Conservation (phyloP, 1,140 invertebrate genomes). For the Sitophilus oryzae region DNA sequence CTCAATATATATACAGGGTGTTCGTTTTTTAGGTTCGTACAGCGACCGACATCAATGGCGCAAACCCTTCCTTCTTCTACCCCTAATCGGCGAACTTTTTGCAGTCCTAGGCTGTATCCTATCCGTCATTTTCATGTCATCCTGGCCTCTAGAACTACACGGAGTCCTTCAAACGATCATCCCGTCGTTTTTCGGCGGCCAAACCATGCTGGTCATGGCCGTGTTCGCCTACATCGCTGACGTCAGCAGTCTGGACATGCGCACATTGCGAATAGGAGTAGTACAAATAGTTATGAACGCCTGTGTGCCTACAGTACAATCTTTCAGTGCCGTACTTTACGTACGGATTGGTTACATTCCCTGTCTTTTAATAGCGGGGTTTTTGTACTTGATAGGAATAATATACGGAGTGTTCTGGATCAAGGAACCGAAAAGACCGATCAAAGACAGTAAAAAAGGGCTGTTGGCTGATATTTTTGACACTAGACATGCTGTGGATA, state of each 20-base stretch:
- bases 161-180: conserved; percentile 51
- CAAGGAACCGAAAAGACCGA: conserved; percentile 34
- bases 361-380: conserved; percentile 30
- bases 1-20: no score
- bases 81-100: conserved; percentile 54
- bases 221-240: conserved; percentile 56
- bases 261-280: conserved; percentile 51
- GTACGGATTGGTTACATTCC: conserved; percentile 34
- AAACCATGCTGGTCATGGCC: conserved; percentile 50
- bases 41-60: conserved; percentile 57
- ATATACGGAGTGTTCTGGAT: conserved; percentile 39
- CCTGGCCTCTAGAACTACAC: conserved; percentile 49
- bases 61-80: conserved; percentile 58
- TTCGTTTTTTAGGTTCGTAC: conserved; percentile 52
- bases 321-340: conserved; percentile 38
- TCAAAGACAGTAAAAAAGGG: conserved; percentile 20
- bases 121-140: conserved; percentile 48
- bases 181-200: conserved; percentile 51
- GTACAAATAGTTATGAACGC: conserved; percentile 49
- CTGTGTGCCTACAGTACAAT: conserved; percentile 28
- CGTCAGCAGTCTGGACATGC: conserved; percentile 48
- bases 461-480: conserved; percentile 38
- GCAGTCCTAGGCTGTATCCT: conserved; percentile 47
- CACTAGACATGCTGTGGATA: conserved; percentile 37
- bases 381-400: conserved; percentile 30